A percentile compares a stretch with the other conserved stretches of the same genome.
Evolutionary conservation across 30 jellyfish, hydroid and myxozoan species (phyloP).

Genomic region (Aurelia sp.): DNA sequence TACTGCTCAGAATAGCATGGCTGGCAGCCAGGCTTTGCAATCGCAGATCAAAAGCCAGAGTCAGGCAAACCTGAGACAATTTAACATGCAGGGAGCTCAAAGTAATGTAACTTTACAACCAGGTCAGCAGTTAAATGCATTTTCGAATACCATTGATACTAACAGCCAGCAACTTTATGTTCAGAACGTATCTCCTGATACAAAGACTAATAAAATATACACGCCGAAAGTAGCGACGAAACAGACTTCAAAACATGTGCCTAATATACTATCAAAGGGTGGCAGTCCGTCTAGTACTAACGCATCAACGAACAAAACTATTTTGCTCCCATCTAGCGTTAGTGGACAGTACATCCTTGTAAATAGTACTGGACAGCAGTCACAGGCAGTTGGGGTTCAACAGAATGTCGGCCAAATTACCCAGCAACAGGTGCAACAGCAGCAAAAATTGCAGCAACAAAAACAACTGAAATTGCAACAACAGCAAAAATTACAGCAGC

Average conservation of each 20-base stretch:
- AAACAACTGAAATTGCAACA: background rate
- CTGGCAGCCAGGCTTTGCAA: too few relatives aligned
- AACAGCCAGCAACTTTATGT: slow-evolving; percentile 31
- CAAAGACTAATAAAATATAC: slow-evolving; percentile 10
- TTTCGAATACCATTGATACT: background rate
- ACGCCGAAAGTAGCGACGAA: slow-evolving; percentile 22
- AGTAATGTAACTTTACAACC: background rate
- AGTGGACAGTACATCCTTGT: slow-evolving; percentile 64
- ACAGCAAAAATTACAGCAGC: background rate
- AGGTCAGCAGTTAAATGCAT: slow-evolving; percentile 1
- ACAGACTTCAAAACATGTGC: slow-evolving; percentile 38
- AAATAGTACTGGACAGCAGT: slow-evolving; percentile 50
- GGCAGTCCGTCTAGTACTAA: slow-evolving; percentile 18
- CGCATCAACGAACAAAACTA: slow-evolving; percentile 22
- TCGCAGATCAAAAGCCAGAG: too few relatives aligned
- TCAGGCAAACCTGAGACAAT: too few relatives aligned
- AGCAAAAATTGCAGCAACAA: background rate
- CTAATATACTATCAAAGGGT: slow-evolving; percentile 64
- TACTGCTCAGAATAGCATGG: too few relatives aligned
- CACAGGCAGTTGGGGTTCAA: slow-evolving; percentile 29
- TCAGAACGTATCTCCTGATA: background rate
- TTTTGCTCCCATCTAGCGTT: slow-evolving; percentile 53
- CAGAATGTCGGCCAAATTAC: slow-evolving; percentile 26
- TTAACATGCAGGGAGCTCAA: too few relatives aligned
- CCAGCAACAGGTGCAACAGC: slow-evolving; percentile 29